Conservation (phyloP, 2,113 vertebrate species). For the Leucoraja erinaceus region DNA sequence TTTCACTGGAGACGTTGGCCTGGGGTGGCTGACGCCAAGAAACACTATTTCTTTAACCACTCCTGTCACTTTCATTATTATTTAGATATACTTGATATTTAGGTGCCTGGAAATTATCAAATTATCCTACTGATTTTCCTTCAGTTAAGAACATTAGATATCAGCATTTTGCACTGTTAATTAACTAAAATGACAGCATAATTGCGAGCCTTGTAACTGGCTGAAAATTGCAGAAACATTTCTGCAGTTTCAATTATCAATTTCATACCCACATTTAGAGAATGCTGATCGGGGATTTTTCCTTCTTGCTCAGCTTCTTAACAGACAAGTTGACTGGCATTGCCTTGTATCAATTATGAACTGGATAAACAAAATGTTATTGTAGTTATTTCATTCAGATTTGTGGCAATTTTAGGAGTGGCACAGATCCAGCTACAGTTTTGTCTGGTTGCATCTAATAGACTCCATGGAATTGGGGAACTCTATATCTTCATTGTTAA, state of each 20-base stretch:
- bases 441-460: not conserved
- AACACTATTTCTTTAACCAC: not conserved
- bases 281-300: not conserved
- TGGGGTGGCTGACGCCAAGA: not conserved
- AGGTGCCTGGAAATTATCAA: not conserved
- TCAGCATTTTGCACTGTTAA: not conserved
- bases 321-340: not conserved
- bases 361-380: not conserved
- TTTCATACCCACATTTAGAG: not conserved
- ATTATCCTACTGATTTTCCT: not conserved
- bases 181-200: not conserved
- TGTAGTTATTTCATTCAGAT: not conserved
- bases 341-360: not conserved
- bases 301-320: not conserved
- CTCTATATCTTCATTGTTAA: not conserved
- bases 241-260: not conserved
- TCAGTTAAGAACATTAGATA: not conserved
- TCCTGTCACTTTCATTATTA: not conserved
- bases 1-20: not conserved
- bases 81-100: not conserved
- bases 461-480: not conserved
- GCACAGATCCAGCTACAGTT: not conserved
- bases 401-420: not conserved
- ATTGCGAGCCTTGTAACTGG: not conserved
- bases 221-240: constrained; percentile 2